phyloP scores from a whole-genome alignment of 2,888 invertebrate species.

The Cosmopolites sordidus region DNA sequence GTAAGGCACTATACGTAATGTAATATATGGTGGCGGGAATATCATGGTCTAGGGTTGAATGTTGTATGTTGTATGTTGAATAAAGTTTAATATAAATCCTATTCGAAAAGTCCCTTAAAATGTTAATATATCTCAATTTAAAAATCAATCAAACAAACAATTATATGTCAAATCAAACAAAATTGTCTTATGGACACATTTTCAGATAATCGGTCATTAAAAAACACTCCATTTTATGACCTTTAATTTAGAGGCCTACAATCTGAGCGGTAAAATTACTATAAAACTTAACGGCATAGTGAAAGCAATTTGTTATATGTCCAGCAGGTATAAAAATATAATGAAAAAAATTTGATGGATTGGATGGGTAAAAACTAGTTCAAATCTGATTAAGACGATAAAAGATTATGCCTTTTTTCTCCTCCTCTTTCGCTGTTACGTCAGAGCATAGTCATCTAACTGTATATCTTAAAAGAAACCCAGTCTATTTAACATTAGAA shows the following conservation, averaged over 20 bases:
- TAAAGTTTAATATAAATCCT: no score
- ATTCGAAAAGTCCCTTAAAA: no score
- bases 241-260: neutral
- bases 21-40: no score
- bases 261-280: neutral
- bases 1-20: no score
- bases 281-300: slow-evolving; percentile 10
- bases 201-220: neutral
- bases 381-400: slow-evolving; percentile 8
- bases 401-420: neutral
- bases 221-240: neutral
- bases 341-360: slow-evolving; percentile 13
- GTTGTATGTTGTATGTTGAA: no score
- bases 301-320: slow-evolving; percentile 11
- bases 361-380: slow-evolving; percentile 12
- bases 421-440: neutral
- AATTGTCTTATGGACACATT: no score
- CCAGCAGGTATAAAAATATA: slow-evolving; percentile 5
- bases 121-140: no score
- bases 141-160: no score
- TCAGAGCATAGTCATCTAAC: neutral
- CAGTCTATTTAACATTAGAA: neutral
- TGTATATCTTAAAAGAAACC: neutral
- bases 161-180: no score
- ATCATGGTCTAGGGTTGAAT: no score